Base-by-base conservation (phyloP, 2,888 invertebrate species). In the Chironomus riparius region DNA sequence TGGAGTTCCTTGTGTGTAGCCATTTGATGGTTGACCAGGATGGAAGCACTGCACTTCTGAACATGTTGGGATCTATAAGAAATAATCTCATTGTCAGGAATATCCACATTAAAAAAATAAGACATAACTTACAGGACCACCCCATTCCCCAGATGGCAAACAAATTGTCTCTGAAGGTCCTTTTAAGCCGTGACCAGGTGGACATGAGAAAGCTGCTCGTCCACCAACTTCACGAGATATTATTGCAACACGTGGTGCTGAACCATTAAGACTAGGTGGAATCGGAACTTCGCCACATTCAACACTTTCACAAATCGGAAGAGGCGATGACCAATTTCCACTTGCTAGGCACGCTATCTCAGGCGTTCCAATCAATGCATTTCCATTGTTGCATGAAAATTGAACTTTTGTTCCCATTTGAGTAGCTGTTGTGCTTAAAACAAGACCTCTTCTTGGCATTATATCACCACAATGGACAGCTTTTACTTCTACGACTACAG, bases 321-420 rank as follows among this genome's bases (percentile, higher is more conserved):
- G 85, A 2, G 92, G 91, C 0, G 91, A 89, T 79, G 92, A 93
- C 94, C 94, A 94, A 82, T 93, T 93, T 28, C 93, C 93, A 21
- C 92, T 92, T 0, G 94, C 92, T n/a, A 92, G 84, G 82, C 94
- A 94, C 69, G 86, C 82, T 38, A 93, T 87, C 80, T 90, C 89
- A 3, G 89, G 88, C 2, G 92, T 87, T 4, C 94, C 94, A 76
- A 93, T 90, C 62, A 94, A 84, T 0, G 92, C 90, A 81, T 93
- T 93, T 2, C 93, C 93, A 80, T 93, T 92, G 13, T 90, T 88
- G 81, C 94, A 94, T 38, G 89, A 88, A 83, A 94, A 90, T 77
- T 87, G 86, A 68, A 93, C 88, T 80, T 88, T 88, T 0, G 92
- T 89, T 79, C 91, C 92, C 82, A 94, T 88, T 80, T 89, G 89